Base-by-base conservation (phyloP, 2,113 vertebrate genomes). In the Micromys minutus region DNA sequence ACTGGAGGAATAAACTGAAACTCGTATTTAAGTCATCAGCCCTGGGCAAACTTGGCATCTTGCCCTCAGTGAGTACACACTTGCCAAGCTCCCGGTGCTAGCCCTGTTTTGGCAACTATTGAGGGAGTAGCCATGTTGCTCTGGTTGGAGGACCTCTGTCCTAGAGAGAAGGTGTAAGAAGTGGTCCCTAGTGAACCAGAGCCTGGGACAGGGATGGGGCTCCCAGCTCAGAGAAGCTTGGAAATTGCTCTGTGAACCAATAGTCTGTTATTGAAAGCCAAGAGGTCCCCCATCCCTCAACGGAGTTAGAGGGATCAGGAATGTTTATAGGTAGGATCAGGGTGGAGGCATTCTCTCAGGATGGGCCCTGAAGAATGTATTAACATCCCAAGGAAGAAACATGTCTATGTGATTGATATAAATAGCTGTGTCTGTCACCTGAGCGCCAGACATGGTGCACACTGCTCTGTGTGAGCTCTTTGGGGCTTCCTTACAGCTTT, bases 381-480 rank as follows among this genome's bases (percentile, higher is more conserved):
- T 29, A 29, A 36, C 34, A 5, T 81, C 75, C 67, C 36, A 5
- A 91, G 77, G 61, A 83, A 47, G 89, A 77, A 65, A 7, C 50
- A 9, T 24, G 0, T 61, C 13, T 3, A 0, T 7, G 50, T 11
- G 15, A n/a, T 77, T 61, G 4, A 29, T 50, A 1, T 1, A 45
- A 45, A 50, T 21, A 31, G 7, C 57, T 5, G 7, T 31, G 15
- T 6, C 55, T 52, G 24, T 45, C 26, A 42, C 8, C 17, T 1
- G 86, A 4, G 42, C 3, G 47, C 61, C 34, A 10, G 89, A 59
- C 94, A 8, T 12, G 0, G 15, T 67, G 55, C 31, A 0, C 0
- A 0, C 26, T 22, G 24, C 39, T 7, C 57, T n/a, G 1, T 0
- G 61, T 3, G 26, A 12, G 16, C 50, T 52, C 24, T 2, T 13